phyloP scores from a whole-genome alignment of 2,888 invertebrate species.

The Cylindroiulus punctatus region DNA sequence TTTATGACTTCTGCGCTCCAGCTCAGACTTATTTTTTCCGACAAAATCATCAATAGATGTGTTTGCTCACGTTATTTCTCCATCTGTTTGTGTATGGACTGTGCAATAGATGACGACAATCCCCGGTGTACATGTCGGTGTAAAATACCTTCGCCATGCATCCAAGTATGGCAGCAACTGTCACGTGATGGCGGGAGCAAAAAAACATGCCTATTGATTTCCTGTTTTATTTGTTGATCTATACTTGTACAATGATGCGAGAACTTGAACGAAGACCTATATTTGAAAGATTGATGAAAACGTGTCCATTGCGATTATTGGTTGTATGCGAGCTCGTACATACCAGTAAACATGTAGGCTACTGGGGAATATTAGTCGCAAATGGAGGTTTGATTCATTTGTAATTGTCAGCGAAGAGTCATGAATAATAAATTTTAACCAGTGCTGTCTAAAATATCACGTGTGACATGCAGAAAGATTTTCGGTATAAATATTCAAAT shows the following conservation, averaged over 20 bases:
- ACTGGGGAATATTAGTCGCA: background rate
- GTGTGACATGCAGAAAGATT: background rate
- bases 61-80: background rate
- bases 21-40: background rate
- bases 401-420: background rate
- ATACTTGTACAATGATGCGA: background rate
- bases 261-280: background rate
- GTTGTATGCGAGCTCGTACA: background rate
- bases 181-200: background rate
- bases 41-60: background rate
- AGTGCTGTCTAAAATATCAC: background rate
- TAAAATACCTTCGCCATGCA: background rate
- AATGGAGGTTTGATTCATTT: background rate
- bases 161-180: background rate
- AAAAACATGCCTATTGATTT: background rate
- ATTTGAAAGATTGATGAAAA: constrained; percentile 22
- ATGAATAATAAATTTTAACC: background rate
- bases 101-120: background rate
- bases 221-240: background rate
- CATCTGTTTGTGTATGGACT: background rate
- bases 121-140: background rate
- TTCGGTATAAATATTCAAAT: too few species aligned
- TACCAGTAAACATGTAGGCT: background rate
- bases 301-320: background rate
- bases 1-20: background rate